A percentile compares a stretch with the other conserved stretches of the same genome.
Conservation (phyloP, 2,888 invertebrate species). For the Scrobipalpa atriplicella region DNA sequence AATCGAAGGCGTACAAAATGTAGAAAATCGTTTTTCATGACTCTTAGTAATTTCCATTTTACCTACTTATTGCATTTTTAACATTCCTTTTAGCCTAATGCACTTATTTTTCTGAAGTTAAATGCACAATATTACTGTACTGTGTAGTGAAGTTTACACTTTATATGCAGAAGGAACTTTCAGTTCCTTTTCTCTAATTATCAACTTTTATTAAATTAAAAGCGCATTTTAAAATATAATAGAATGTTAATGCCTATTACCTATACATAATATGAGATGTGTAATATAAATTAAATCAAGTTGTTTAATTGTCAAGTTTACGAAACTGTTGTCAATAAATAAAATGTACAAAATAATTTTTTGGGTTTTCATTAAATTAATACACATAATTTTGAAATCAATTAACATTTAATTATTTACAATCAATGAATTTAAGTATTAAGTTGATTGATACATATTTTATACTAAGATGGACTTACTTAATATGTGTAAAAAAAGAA, state of each 20-base stretch:
- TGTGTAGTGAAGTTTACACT: background rate
- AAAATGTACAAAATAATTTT: constrained; percentile 38
- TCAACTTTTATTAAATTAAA: constrained; percentile 5
- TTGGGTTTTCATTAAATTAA: constrained; percentile 32
- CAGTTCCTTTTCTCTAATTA: background rate
- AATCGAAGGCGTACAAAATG: background rate
- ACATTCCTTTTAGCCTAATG: constrained; percentile 2
- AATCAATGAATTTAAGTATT: constrained; percentile 8
- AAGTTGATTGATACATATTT: background rate
- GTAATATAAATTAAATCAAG: constrained; percentile 37
- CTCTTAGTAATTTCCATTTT: background rate
- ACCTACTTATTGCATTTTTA: background rate
- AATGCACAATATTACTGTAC: background rate
- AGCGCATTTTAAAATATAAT: constrained; percentile 5
- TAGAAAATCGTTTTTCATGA: background rate
- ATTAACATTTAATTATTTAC: constrained; percentile 24
- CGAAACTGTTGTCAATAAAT: constrained; percentile 67
- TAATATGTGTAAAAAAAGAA: background rate
- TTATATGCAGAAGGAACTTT: background rate
- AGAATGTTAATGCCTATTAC: background rate
- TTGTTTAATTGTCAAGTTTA: constrained; percentile 50
- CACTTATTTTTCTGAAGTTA: background rate
- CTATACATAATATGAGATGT: background rate
- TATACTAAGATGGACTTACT: constrained; percentile 1
- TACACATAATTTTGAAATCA: constrained; percentile 14